These are phyloP conservation scores for Cyaniris semiargus DNA, from an alignment of 2,888 invertebrate species.

Conservation along the genomic window DNA sequence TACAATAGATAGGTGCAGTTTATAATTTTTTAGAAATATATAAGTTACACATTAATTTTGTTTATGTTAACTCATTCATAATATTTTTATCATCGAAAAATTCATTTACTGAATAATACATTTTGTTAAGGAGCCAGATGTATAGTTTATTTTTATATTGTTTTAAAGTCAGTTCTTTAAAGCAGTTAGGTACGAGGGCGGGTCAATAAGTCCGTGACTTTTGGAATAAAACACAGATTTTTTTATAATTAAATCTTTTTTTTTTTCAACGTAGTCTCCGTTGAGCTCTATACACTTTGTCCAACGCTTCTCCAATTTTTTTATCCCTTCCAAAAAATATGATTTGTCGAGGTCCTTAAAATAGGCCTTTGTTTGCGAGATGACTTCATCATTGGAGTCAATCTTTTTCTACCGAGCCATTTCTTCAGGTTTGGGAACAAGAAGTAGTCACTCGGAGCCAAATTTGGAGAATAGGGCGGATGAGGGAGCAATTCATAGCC, in stretches of 20 bases:
- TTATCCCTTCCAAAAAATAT: slow-evolving; percentile 36
- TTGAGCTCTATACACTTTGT: slow-evolving; percentile 37
- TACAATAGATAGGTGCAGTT: too few relatives aligned
- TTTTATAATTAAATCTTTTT: slow-evolving; percentile 32
- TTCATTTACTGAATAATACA: too few relatives aligned
- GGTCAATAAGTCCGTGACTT: background rate
- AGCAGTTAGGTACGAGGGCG: background rate
- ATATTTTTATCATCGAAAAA: too few relatives aligned
- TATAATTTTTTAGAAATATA: too few relatives aligned
- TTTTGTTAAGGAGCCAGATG: too few relatives aligned
- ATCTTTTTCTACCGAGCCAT: slow-evolving; percentile 31
- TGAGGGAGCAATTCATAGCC: slow-evolving; percentile 26
- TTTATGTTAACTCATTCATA: too few relatives aligned
- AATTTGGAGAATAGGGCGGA: slow-evolving; percentile 37
- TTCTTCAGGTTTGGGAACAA: slow-evolving; percentile 38
- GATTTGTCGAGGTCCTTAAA: slow-evolving; percentile 35
- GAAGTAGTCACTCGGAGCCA: slow-evolving; percentile 36
- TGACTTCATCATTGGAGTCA: slow-evolving; percentile 33
- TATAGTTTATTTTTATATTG: too few relatives aligned
- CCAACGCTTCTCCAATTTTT: slow-evolving; percentile 38
- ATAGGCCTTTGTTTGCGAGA: slow-evolving; percentile 33
- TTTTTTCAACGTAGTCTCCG: slow-evolving; percentile 37
- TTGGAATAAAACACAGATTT: slow-evolving; percentile 26
- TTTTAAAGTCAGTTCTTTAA: too few relatives aligned
- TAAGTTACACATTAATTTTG: too few relatives aligned